Base-by-base conservation (phyloP, 2,888 invertebrate genomes). In the Calameuta filiformis region DNA sequence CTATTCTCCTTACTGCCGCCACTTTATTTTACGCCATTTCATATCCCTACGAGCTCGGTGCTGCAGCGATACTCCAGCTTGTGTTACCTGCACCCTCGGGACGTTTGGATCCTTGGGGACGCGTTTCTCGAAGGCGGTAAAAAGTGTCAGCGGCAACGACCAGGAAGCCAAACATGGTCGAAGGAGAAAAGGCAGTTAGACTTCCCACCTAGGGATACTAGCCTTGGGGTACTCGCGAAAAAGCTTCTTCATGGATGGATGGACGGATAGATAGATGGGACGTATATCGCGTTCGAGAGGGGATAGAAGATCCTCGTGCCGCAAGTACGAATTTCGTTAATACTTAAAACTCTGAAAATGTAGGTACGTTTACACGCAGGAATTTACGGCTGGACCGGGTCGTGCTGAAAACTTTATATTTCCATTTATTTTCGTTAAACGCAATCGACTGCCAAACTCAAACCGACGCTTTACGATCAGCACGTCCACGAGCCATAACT, bases 351-450 rank as follows among this genome's bases (percentile, higher is more conserved):
- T 37, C 23, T n/a, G 35, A 69, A 68, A 35, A 75, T 35, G 23
- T 23, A 31, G 73, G 30, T n/a, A 15, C 35, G 35, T 35, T 35
- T 74, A 23, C 40, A 40, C 40, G 40, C 40, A 40, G 40, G 40
- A 56, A 73, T 74, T 37, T 12, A 35, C 34, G 73, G 56, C 23
- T 23, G 6, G 15, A 40, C 40, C 40, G 40, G 23, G 6, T 6
- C 81, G 79, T 82, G 84, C 79, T 87, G 87, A 87, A 87, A 87
- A 88, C 81, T 87, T 87, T 86, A 89, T 86, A 85, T 85, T 85
- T 85, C 85, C 85, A 87, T 87, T 89, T 88, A 87, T 88, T 87
- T 87, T 82, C 85, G 87, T 86, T 85, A 86, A 85, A 81, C 78
- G 81, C 40, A 23, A 40, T 6, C 15, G 40, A 40, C 23, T 40